Percentiles rank a stretch among this genome's conserved stretches.
Conservation (phyloP, 1,140 invertebrate genomes). For the Tetragnatha versicolor region DNA sequence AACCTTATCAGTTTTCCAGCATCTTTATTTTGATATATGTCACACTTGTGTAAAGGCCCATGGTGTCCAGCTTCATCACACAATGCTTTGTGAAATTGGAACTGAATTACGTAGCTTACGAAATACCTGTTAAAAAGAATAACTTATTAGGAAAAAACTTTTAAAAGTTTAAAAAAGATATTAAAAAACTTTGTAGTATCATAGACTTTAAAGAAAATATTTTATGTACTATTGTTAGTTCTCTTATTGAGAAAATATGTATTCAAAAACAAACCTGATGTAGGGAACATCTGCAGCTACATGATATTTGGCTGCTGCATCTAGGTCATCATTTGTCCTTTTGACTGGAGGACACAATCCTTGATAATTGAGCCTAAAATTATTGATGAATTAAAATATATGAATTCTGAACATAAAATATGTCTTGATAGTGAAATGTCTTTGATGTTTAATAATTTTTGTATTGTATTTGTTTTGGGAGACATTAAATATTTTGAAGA, state of each 20-base stretch:
- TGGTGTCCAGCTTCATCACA: constrained; percentile 79
- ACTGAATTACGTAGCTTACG: constrained; percentile 87
- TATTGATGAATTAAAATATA: too few species aligned
- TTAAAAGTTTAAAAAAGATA: neutral
- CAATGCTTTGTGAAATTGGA: constrained; percentile 85
- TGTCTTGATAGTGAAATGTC: too few species aligned
- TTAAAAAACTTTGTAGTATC: neutral
- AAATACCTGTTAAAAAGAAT: constrained; percentile 79
- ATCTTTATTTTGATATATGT: constrained; percentile 70
- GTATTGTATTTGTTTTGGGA: too few species aligned
- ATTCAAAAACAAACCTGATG: constrained; percentile 76
- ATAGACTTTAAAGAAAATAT: constrained; percentile 65
- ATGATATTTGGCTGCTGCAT: constrained; percentile 84
- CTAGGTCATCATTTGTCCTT: constrained; percentile 80
- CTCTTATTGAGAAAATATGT: too few species aligned
- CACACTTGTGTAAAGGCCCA: constrained; percentile 84
- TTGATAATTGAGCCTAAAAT: constrained; percentile 72
- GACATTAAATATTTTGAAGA: too few species aligned
- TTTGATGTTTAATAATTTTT: too few species aligned
- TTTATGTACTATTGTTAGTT: too few species aligned
- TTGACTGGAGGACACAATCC: constrained; percentile 79
- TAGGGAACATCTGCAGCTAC: constrained; percentile 82
- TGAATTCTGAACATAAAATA: too few species aligned
- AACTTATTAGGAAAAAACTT: neutral
- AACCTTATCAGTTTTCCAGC: constrained; percentile 62